Percentiles rank a stretch among this genome's conserved stretches.
These are phyloP conservation scores for Drosophila infuscata DNA, from an alignment of 2,888 invertebrate species.

Conservation along the genomic window DNA sequence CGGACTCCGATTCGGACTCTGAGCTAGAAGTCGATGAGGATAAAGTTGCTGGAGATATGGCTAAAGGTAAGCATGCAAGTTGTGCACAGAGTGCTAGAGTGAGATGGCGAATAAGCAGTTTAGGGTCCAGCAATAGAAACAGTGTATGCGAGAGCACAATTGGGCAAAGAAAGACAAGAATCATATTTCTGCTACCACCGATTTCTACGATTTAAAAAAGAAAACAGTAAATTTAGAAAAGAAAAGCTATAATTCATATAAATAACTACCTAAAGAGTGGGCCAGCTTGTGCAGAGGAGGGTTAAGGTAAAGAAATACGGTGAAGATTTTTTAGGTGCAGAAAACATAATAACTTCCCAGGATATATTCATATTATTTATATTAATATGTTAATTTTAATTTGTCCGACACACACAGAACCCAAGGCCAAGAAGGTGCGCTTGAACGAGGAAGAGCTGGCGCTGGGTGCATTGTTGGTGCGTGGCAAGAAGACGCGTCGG, in stretches of 20 bases:
- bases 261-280: background rate
- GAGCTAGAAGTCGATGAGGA: conserved; percentile 74
- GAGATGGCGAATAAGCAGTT: background rate
- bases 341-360: background rate
- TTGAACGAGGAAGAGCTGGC: conserved; percentile 95
- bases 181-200: background rate
- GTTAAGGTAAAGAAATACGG: background rate
- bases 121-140: background rate
- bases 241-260: background rate
- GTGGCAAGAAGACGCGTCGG: conserved; percentile 95
- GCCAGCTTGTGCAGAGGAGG: background rate
- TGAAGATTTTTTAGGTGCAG: background rate
- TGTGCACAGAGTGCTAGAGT: background rate
- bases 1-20: conserved; percentile 75
- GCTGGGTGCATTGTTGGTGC: conserved; percentile 95
- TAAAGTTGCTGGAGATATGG: conserved; percentile 58
- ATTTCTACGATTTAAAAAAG: background rate
- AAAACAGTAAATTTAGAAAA: background rate
- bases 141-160: background rate
- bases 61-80: conserved; percentile 59
- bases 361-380: background rate
- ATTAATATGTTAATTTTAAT: background rate
- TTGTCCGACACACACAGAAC: conserved; percentile 36
- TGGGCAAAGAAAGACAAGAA: no score
- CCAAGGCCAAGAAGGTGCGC: conserved; percentile 87